These are phyloP conservation scores for Baronia brevicornis DNA, from an alignment of 2,888 invertebrate genomes.

Conservation along the genomic window DNA sequence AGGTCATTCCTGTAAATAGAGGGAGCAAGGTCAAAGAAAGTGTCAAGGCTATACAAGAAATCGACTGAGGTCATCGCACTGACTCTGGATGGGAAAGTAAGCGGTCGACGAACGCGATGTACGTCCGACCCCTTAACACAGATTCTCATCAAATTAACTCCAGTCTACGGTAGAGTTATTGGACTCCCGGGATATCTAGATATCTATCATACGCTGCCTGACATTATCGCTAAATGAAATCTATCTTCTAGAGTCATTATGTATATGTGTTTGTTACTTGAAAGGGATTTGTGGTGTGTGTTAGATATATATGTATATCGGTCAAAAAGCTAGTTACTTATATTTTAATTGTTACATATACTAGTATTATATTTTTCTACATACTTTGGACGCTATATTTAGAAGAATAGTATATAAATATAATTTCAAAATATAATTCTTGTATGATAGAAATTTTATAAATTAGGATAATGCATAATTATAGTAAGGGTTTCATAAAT, in stretches of 20 bases:
- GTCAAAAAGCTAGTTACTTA: constrained; percentile 70
- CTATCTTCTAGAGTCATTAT: constrained; percentile 19
- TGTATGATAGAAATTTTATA: constrained; percentile 1
- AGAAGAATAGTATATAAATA: constrained; percentile 30
- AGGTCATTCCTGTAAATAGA: constrained; percentile 48
- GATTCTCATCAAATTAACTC: constrained; percentile 58
- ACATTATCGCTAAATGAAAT: constrained; percentile 29
- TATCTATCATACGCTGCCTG: constrained; percentile 27
- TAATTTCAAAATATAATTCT: constrained; percentile 27
- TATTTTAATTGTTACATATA: constrained; percentile 44
- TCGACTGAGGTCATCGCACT: constrained; percentile 64
- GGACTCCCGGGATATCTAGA: constrained; percentile 34
- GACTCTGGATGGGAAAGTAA: constrained; percentile 65
- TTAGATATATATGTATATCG: constrained; percentile 68
- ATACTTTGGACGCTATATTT: constrained; percentile 30
- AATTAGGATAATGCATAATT: constrained; percentile 35
- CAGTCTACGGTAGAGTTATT: constrained; percentile 37
- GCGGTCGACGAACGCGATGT: constrained; percentile 38
- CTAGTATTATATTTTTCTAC: constrained; percentile 46
- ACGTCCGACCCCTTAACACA: constrained; percentile 67
- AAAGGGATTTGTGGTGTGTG: constrained; percentile 52
- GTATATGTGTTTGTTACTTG: constrained; percentile 24
- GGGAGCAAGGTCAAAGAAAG: constrained; percentile 68
- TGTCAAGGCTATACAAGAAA: constrained; percentile 73
- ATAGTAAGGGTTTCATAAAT: constrained; percentile 39